Base-by-base conservation (phyloP, 1,140 invertebrate genomes). In the Drosophila eugracilis region DNA sequence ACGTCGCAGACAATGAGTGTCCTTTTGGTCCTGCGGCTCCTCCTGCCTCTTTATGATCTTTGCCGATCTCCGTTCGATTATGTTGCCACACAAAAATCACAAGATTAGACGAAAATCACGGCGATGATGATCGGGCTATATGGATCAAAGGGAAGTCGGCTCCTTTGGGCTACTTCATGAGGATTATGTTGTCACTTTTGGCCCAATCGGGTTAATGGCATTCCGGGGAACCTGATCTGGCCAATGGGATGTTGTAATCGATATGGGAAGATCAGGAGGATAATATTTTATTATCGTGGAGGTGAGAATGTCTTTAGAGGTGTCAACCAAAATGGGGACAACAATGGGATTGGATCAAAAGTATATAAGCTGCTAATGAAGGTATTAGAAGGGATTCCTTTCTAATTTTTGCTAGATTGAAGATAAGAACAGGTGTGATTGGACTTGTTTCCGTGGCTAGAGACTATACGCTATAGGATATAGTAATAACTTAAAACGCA, bases 31-130 rank as follows among this genome's bases (percentile, higher is more conserved):
- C 22, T 45, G 12, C 3, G 36, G 42, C 36, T 65, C 17, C 24
- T 21, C 26, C 53, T 32, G 34, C 76, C 58, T 83, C 54, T n/a
- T n/a, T n/a, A n/a, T 83, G 75, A 83, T 83, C 78, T 83, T 66
- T 69, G 75, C 75, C 57, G 78, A 34, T 26, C 50, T 26, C 45
- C 49, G 41, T 52, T 59, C 26, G 71, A 84, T 84, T 75, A 84
- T 84, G 80, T 84, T 84, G 79, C 85, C 79, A 84, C 69, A 21
- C 59, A 79, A 80, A 84, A 36, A 55, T 84, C 79, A 67, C 52
- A 34, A 37, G 79, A 84, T 84, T 84, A 84, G 75, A 37, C 30
- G 44, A 75, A 72, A 48, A 84, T 84, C 79, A 78, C 79, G 79
- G 22, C 49, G 34, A n/a, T 26, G 49, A 63, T 44, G 53, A 47